Conservation (phyloP, 2,113 vertebrate genomes). For the Irena cyanogastra region DNA sequence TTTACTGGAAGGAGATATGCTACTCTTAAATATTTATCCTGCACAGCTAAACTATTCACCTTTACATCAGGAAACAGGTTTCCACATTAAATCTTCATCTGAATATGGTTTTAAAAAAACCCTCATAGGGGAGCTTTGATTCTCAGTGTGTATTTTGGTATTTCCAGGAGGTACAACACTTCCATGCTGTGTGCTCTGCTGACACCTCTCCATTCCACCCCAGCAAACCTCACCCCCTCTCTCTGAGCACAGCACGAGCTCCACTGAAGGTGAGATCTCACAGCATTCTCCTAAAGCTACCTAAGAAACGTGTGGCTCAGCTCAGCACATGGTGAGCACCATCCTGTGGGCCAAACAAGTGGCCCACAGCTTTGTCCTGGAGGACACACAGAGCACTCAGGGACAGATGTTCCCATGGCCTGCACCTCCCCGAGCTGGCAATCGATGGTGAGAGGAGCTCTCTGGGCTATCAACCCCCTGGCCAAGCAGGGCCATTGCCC, state of each 20-base stretch:
- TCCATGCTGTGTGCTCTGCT: not conserved
- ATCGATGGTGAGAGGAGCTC: accelerated
- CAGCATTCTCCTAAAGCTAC: not conserved
- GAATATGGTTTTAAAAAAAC: not conserved
- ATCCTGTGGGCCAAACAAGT: not conserved
- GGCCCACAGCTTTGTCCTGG: not conserved
- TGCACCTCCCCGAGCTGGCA: accelerated
- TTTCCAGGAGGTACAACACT: not conserved
- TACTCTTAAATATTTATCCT: constrained; percentile 20
- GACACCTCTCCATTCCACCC: not conserved
- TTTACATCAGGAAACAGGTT: constrained; percentile 44
- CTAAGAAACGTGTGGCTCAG: not conserved
- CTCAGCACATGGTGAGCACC: not conserved
- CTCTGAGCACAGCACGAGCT: accelerated
- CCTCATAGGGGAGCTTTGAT: not conserved
- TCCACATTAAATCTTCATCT: constrained; percentile 35
- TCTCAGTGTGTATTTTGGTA: not conserved
- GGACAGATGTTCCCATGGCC: not conserved
- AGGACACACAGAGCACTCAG: not conserved
- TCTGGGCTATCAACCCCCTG: not conserved
- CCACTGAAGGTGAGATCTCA: not conserved
- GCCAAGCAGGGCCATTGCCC: not conserved
- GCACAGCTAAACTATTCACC: constrained; percentile 44
- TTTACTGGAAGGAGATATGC: constrained; percentile 11
- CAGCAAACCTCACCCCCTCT: not conserved